Percentiles rank a stretch among this genome's conserved stretches.
These are phyloP conservation scores for Sitta carolinensis DNA, from an alignment of 2,797 vertebrate species.

Conservation along the genomic window DNA sequence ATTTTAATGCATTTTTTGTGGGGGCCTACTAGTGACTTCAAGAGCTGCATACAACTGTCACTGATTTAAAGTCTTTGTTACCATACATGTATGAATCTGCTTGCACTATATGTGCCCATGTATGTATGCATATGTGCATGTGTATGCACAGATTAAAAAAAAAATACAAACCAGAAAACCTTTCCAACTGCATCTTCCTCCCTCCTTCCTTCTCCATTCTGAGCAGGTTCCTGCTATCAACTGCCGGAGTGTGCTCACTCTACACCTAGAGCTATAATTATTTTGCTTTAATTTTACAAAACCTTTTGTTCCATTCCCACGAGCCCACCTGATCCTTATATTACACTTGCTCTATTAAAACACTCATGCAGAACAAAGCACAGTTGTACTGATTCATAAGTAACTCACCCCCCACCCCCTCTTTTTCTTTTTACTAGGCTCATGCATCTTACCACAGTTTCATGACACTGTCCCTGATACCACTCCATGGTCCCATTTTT, in stretches of 20 bases:
- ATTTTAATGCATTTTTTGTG: conserved; percentile 72
- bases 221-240: conserved; percentile 77
- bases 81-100: neutral
- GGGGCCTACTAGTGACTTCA: conserved; percentile 71
- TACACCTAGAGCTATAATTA: conserved; percentile 84
- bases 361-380: conserved; percentile 83
- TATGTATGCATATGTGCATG: neutral
- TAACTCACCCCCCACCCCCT: conserved; percentile 64
- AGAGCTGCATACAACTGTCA: conserved; percentile 61
- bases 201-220: conserved; percentile 61
- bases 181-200: conserved; percentile 36
- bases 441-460: conserved; percentile 64
- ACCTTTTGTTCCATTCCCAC: conserved; percentile 83
- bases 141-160: neutral
- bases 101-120: neutral
- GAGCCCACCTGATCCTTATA: conserved; percentile 83
- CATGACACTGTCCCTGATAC: conserved; percentile 59
- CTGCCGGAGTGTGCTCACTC: conserved; percentile 76
- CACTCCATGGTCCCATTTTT: conserved; percentile 43
- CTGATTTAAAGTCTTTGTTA: conserved; percentile 61
- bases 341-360: conserved; percentile 82
- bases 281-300: conserved; percentile 85
- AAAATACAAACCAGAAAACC: neutral
- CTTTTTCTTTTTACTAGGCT: conserved; percentile 50
- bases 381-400: conserved; percentile 81